A percentile compares a stretch with the other conserved stretches of the same genome.
These are phyloP conservation scores for Tipula helvola DNA, from an alignment of 2,888 invertebrate genomes.

Conservation along the genomic window DNA sequence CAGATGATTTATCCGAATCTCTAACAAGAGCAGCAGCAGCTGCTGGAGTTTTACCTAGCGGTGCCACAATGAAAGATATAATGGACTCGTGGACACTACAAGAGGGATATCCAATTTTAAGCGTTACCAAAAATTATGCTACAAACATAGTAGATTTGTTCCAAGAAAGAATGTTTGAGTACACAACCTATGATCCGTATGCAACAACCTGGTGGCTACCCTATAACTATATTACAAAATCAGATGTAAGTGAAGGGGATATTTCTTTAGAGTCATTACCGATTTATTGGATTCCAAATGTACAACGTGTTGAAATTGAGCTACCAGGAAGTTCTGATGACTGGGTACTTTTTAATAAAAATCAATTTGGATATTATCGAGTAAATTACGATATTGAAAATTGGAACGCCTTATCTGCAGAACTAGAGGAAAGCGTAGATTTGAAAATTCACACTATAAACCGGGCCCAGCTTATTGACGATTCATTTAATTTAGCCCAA, in stretches of 20 bases:
- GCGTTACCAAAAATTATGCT: slow-evolving; percentile 37
- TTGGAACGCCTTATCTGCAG: slow-evolving; percentile 40
- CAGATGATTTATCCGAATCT: slow-evolving; percentile 31
- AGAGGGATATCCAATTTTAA: slow-evolving; percentile 45
- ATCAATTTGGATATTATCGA: slow-evolving; percentile 40
- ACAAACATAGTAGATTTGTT: slow-evolving; percentile 15
- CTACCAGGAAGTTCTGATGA: slow-evolving; percentile 17
- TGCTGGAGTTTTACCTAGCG: slow-evolving; percentile 37
- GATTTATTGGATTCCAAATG: slow-evolving; percentile 9
- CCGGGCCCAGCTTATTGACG: slow-evolving; percentile 70
- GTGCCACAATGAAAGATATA: slow-evolving; percentile 44
- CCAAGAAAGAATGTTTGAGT: not conserved
- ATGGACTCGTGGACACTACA: slow-evolving; percentile 50
- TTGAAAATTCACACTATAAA: slow-evolving; percentile 38
- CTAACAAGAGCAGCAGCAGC: slow-evolving; percentile 23
- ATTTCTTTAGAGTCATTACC: not conserved
- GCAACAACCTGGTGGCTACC: not conserved
- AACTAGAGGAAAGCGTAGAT: not conserved
- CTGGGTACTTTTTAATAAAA: slow-evolving; percentile 32
- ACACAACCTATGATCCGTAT: not conserved
- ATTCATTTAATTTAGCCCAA: slow-evolving; percentile 45
- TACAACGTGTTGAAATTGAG: not conserved
- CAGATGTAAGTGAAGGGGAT: not conserved
- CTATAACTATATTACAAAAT: not conserved
- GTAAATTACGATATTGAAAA: slow-evolving; percentile 57